phyloP scores from a whole-genome alignment of 2,113 vertebrate species.

The Saimiri boliviensis region DNA sequence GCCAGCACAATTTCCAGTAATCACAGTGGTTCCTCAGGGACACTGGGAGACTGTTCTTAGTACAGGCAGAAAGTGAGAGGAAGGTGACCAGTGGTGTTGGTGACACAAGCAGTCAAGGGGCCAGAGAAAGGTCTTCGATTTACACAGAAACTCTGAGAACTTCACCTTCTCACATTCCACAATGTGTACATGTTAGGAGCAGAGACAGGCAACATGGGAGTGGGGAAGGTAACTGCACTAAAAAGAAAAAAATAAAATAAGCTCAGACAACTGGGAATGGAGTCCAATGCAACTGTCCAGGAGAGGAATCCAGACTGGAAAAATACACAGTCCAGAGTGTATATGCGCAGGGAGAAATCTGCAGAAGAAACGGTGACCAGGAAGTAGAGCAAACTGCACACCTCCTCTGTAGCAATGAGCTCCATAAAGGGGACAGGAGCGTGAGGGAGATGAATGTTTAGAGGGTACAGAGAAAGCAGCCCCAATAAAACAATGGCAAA shows the following conservation, averaged over 20 bases:
- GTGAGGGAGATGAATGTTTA: not conserved
- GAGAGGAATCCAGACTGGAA: not conserved
- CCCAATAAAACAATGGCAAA: accelerated
- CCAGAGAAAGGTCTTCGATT: not conserved
- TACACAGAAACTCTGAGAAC: not conserved
- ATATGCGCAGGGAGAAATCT: not conserved
- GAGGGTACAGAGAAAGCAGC: not conserved
- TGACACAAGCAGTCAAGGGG: no score
- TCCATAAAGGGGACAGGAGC: not conserved
- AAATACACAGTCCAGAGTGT: not conserved
- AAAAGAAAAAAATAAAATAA: not conserved
- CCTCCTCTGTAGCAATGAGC: not conserved
- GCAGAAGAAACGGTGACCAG: not conserved
- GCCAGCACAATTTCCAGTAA: not conserved
- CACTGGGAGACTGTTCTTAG: not conserved
- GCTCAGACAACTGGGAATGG: not conserved
- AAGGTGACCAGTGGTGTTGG: not conserved
- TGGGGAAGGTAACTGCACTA: not conserved
- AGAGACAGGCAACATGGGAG: not conserved
- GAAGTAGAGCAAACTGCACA: not conserved
- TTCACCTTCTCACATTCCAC: not conserved
- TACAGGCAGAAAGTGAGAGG: not conserved
- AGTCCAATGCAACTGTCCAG: not conserved
- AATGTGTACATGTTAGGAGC: not conserved
- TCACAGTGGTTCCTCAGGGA: not conserved